A percentile compares a stretch with the other conserved stretches of the same genome.
Evolutionary conservation across 2,888 invertebrate species (phyloP).

Genomic region (Steinernema scapterisci): DNA sequence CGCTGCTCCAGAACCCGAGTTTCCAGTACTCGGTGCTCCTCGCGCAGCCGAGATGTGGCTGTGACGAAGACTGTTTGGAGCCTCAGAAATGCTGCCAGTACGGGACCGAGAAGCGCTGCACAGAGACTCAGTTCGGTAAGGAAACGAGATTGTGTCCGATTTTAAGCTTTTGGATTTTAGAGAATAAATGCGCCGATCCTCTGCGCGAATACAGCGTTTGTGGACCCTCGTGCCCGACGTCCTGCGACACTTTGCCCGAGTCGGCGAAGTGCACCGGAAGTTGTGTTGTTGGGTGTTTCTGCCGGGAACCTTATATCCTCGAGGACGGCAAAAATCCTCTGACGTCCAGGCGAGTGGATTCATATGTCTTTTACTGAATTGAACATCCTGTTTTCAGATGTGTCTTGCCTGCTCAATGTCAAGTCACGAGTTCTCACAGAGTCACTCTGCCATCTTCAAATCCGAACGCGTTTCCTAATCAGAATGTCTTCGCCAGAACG

Average conservation of each 20-base stretch:
- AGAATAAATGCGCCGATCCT: conserved; percentile 20
- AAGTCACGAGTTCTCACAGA: conserved; percentile 11
- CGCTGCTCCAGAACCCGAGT: not conserved
- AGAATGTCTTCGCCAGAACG: not conserved
- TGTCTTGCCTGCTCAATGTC: conserved; percentile 8
- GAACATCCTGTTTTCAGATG: not conserved
- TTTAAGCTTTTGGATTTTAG: no score
- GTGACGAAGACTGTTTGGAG: conserved; percentile 22
- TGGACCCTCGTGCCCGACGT: conserved; percentile 14
- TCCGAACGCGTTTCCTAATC: not conserved
- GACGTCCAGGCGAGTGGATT: not conserved
- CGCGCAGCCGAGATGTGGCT: conserved; percentile 7
- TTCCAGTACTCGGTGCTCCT: conserved; percentile 21
- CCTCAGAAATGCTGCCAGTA: conserved; percentile 26
- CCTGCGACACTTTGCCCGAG: not conserved
- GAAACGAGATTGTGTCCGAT: no score
- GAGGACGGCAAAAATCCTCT: conserved; percentile 18
- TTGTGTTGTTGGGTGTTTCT: conserved; percentile 27
- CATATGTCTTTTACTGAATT: no score
- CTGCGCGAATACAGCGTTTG: conserved; percentile 13
- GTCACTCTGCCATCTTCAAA: not conserved
- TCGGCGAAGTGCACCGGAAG: not conserved
- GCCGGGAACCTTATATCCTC: conserved; percentile 12
- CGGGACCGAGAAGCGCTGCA: conserved; percentile 23
- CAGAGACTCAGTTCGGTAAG: conserved; percentile 25